Evolutionary conservation across 2,888 invertebrate genomes (phyloP).

Genomic region (Octonoba sinensis): DNA sequence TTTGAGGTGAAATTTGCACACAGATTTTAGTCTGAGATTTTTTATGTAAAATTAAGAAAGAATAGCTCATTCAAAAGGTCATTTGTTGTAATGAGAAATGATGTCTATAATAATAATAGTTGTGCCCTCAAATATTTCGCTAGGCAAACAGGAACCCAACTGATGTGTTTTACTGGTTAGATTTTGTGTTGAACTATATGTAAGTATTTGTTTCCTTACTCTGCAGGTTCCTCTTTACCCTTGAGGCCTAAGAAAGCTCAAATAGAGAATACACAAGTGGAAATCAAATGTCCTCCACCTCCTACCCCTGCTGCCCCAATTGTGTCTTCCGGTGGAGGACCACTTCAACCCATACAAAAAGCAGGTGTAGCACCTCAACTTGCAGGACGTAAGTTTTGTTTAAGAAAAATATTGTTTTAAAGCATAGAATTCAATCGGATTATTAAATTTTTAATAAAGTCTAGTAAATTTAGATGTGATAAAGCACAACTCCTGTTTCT

Average conservation of each 20-base stretch:
- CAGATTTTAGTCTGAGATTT: no score
- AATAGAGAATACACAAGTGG: conserved; percentile 41
- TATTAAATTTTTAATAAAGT: no score
- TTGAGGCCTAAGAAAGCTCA: conserved; percentile 38
- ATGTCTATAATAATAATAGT: no score
- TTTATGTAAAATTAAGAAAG: no score
- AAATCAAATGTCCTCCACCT: conserved; percentile 54
- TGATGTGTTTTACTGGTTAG: no score
- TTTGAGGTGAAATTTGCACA: no score
- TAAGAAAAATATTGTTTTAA: neutral
- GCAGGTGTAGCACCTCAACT: conserved; percentile 21
- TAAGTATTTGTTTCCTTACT: neutral
- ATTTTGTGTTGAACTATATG: no score
- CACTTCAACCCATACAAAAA: conserved; percentile 60
- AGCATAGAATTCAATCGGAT: neutral
- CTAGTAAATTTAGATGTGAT: neutral
- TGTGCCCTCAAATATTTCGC: no score
- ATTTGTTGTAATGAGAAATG: no score
- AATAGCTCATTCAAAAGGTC: no score
- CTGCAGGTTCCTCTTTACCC: conserved; percentile 46
- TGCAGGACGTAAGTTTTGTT: conserved; percentile 56
- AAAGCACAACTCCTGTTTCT: no score
- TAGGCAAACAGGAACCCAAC: no score
- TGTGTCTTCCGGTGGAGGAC: conserved; percentile 33
- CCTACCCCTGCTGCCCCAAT: conserved; percentile 45